A percentile compares a stretch with the other conserved stretches of the same genome.
These are phyloP conservation scores for Hycleus cichorii DNA, from an alignment of 1,140 invertebrate species.

Conservation along the genomic window DNA sequence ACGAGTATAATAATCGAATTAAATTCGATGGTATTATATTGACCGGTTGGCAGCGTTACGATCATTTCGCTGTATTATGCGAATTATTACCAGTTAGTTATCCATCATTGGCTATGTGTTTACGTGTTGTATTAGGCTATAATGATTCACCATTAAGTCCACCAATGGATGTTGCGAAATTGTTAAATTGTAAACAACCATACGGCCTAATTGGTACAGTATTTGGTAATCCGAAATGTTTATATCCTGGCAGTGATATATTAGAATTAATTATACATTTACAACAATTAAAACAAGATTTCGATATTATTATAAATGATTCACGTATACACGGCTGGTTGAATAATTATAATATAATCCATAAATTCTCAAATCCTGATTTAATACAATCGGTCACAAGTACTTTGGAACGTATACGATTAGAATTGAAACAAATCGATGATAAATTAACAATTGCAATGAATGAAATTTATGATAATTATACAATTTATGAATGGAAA, in stretches of 20 bases:
- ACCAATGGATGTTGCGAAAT: constrained; percentile 33
- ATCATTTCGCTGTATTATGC: constrained; percentile 88
- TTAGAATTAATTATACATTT: constrained; percentile 25
- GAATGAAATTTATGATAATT: constrained; percentile 62
- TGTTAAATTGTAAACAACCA: constrained; percentile 37
- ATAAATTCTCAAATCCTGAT: constrained; percentile 60
- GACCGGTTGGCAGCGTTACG: constrained; percentile 80
- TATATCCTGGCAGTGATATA: constrained; percentile 25
- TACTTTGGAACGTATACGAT: constrained; percentile 53
- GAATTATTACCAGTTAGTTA: constrained; percentile 79
- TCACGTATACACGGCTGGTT: constrained; percentile 54
- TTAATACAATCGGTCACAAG: constrained; percentile 18
- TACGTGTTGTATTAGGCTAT: constrained; percentile 41
- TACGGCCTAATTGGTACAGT: constrained; percentile 34
- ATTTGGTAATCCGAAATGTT: constrained; percentile 30
- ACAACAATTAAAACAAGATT: constrained; percentile 28
- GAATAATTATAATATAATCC: constrained; percentile 67
- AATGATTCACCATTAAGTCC: constrained; percentile 50
- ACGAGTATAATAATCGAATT: constrained; percentile 23
- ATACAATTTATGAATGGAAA: constrained; percentile 67
- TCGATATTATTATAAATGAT: constrained; percentile 23
- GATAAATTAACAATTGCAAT: constrained; percentile 55
- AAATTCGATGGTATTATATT: constrained; percentile 52
- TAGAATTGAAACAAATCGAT: constrained; percentile 54
- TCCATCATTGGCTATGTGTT: constrained; percentile 58